Conservation (phyloP, 2,113 vertebrate genomes). For the Tamias sibiricus region DNA sequence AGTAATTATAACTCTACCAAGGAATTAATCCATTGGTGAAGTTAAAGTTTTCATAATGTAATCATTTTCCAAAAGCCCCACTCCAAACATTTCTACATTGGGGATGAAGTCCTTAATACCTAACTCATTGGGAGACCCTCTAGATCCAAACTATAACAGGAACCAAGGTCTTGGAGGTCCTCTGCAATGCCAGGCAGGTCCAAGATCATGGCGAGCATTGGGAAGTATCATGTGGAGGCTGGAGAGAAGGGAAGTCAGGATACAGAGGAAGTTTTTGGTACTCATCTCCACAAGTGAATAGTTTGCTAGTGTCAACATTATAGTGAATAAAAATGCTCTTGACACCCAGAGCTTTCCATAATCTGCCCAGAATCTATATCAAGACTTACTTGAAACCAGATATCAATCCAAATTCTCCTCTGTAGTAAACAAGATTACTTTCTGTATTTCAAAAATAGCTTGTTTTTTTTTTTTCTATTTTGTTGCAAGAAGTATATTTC, state of each 20-base stretch:
- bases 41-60: no score
- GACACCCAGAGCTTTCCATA: not conserved
- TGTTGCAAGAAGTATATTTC: not conserved
- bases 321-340: not conserved
- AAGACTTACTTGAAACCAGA: not conserved
- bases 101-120: no score
- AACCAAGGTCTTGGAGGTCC: not conserved
- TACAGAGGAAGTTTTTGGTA: not conserved
- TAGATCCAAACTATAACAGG: no score
- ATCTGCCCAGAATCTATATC: not conserved
- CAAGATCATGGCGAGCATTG: fast-evolving
- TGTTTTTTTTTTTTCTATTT: not conserved
- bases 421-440: not conserved
- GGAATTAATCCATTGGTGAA: no score
- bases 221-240: no score
- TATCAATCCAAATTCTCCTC: not conserved
- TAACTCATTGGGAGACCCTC: no score
- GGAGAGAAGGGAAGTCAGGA: not conserved
- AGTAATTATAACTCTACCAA: no score
- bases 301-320: not conserved
- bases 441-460: not conserved
- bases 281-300: not conserved
- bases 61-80: no score
- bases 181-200: not conserved
- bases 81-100: no score